A percentile compares a stretch with the other conserved stretches of the same genome.
Conservation (phyloP, 2,888 invertebrate genomes). For the Kuschelorhynchus macadamiae region DNA sequence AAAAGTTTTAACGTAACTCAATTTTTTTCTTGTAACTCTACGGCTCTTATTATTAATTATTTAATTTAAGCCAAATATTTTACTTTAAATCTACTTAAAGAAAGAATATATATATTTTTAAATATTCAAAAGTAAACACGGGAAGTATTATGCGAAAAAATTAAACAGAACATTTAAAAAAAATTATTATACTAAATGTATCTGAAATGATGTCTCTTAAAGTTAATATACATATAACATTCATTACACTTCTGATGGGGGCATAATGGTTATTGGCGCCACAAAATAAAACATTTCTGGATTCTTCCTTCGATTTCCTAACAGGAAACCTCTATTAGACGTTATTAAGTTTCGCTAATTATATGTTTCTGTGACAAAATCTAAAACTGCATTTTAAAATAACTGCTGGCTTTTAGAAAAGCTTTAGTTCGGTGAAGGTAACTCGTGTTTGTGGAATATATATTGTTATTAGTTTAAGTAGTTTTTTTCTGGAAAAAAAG, state of each 20-base stretch:
- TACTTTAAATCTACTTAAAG: conserved; percentile 11
- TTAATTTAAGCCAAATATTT: conserved; percentile 13
- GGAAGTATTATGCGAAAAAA: conserved; percentile 9
- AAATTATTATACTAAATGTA: conserved; percentile 19
- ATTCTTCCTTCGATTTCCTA: too few species aligned
- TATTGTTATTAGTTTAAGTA: too few species aligned
- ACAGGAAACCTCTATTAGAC: too few species aligned
- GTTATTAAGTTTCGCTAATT: too few species aligned
- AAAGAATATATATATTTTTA: conserved; percentile 20
- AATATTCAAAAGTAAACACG: conserved; percentile 11
- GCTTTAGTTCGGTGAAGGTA: too few species aligned
- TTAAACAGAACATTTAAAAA: conserved; percentile 42
- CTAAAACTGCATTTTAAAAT: too few species aligned
- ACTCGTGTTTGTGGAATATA: too few species aligned
- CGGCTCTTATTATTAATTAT: conserved; percentile 12
- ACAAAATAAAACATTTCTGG: too few species aligned
- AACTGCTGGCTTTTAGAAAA: too few species aligned
- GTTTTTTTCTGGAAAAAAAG: too few species aligned
- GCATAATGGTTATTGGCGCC: not conserved
- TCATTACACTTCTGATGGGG: not conserved
- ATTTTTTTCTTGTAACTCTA: conserved; percentile 12
- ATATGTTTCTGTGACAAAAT: too few species aligned
- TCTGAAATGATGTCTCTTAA: conserved; percentile 16
- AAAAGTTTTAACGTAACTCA: conserved; percentile 4
- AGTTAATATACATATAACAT: not conserved